A percentile compares a stretch with the other conserved stretches of the same genome.
Conservation (phyloP, 2,797 vertebrate genomes). For the Malurus splendens region DNA sequence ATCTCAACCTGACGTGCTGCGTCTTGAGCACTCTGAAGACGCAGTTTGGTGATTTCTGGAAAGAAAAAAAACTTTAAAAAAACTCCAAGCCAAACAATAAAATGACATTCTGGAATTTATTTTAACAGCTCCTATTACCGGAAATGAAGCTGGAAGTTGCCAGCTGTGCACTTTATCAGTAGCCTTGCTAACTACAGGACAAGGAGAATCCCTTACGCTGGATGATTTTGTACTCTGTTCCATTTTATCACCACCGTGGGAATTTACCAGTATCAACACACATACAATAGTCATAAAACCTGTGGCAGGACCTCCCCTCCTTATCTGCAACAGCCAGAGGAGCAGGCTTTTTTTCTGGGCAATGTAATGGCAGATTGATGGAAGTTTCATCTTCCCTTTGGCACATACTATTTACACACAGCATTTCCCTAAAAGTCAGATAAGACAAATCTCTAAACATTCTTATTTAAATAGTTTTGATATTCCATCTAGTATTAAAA, state of each 20-base stretch:
- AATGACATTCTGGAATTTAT: background rate
- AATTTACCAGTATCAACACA: background rate
- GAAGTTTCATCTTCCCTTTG: background rate
- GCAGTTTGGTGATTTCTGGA: conserved; percentile 74
- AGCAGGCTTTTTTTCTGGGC: background rate
- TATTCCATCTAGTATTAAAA: background rate
- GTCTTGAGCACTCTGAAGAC: conserved; percentile 61
- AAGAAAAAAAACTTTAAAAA: fast-evolving
- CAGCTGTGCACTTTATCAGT: background rate
- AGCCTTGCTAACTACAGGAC: background rate
- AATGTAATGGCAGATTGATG: background rate
- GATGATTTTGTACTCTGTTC: background rate
- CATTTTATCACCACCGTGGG: background rate
- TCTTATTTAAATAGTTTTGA: background rate
- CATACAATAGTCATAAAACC: background rate
- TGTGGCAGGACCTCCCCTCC: background rate
- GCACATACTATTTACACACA: background rate
- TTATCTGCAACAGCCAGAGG: background rate
- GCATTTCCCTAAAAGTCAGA: background rate
- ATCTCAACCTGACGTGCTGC: conserved; percentile 70
- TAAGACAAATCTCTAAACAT: background rate
- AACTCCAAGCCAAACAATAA: background rate
- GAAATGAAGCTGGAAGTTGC: background rate
- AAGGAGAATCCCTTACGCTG: background rate
- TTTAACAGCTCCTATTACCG: background rate